Evolutionary conservation across 1,140 invertebrate species (phyloP).

Genomic region (Drosophila nigromelanica): DNA sequence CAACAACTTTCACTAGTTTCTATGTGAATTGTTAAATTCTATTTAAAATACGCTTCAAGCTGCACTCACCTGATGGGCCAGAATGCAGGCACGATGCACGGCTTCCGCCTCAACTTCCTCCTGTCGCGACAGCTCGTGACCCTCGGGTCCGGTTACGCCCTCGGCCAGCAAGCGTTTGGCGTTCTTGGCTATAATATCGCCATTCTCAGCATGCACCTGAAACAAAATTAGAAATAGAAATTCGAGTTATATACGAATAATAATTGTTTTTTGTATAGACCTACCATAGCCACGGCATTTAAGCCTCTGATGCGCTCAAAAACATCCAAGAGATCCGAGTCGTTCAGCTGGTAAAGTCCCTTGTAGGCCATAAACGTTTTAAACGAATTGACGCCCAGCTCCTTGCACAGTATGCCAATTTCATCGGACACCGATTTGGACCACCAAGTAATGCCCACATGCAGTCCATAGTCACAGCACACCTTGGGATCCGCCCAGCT

Average conservation of each 20-base stretch:
- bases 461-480: slow-evolving; percentile 98
- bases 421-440: slow-evolving; percentile 91
- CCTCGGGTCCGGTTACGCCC: slow-evolving; percentile 98
- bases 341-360: slow-evolving; percentile 93
- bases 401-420: slow-evolving; percentile 90
- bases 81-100: slow-evolving; percentile 95
- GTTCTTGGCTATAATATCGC: slow-evolving; percentile 96
- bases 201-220: slow-evolving; percentile 98
- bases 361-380: slow-evolving; percentile 99
- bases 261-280: no score
- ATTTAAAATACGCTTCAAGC: not conserved
- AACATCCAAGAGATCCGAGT: slow-evolving; percentile 93
- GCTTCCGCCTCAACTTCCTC: slow-evolving; percentile 99
- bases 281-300: slow-evolving; percentile 91
- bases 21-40: no score
- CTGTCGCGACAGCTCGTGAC: slow-evolving; percentile 97
- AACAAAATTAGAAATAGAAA: not conserved
- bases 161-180: slow-evolving; percentile 91
- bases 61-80: slow-evolving; percentile 92
- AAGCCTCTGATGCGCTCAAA: slow-evolving; percentile 92
- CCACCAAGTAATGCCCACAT: slow-evolving; percentile 97
- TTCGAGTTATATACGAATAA: not conserved
- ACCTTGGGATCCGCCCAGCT: slow-evolving; percentile 97
- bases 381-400: slow-evolving; percentile 97
- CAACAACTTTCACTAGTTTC: no score